phyloP scores from a whole-genome alignment of 1,140 invertebrate genomes.

The Pygmarrhopalites habei region DNA sequence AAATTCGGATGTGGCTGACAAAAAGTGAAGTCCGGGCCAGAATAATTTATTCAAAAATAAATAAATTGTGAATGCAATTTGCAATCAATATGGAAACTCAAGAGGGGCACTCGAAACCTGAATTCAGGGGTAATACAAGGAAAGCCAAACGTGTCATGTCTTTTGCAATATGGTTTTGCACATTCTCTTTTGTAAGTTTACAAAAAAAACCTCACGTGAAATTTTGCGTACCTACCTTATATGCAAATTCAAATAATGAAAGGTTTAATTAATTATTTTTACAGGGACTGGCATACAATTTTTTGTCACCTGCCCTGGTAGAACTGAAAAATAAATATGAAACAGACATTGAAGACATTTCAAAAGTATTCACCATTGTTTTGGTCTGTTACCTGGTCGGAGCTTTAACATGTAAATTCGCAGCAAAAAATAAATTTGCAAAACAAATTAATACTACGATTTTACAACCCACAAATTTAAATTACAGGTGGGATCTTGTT shows the following conservation, averaged over 20 bases:
- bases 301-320: conserved; percentile 2
- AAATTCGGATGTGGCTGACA: no score
- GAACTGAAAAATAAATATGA: conserved; percentile 12
- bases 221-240: not conserved
- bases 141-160: not conserved
- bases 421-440: not conserved
- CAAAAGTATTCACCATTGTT: not conserved
- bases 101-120: no score
- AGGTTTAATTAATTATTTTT: not conserved
- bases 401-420: conserved; percentile 7
- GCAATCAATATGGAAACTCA: no score
- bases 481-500: conserved; percentile 14
- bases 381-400: not conserved
- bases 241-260: no score
- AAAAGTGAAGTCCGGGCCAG: no score
- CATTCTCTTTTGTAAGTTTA: conserved; percentile 9
- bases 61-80: no score
- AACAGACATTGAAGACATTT: conserved; percentile 1
- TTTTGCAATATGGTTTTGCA: conserved; percentile 3
- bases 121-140: no score
- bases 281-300: conserved; percentile 6
- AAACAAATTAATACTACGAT: not conserved
- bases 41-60: no score
- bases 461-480: no score
- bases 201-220: not conserved